Percentiles rank a stretch among this genome's conserved stretches.
Evolutionary conservation across 2,888 invertebrate species (phyloP).

Genomic region (Poecilobothrus nobilitatus): DNA sequence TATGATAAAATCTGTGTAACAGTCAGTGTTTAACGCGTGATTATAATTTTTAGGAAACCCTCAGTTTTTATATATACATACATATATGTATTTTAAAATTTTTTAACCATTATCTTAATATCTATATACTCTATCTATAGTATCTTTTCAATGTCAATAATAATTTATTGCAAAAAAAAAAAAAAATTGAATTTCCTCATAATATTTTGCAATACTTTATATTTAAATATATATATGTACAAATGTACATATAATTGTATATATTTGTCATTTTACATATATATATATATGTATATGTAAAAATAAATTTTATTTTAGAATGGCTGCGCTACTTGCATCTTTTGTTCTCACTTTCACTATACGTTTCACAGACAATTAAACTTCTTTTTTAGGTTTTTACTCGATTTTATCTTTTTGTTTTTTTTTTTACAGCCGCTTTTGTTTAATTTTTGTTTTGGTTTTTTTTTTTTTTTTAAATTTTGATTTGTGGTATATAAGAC

Average conservation of each 20-base stretch:
- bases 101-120: background rate
- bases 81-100: background rate
- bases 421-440: too few relatives aligned
- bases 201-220: background rate
- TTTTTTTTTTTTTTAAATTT: too few relatives aligned
- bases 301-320: too few relatives aligned
- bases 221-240: background rate
- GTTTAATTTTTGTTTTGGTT: too few relatives aligned
- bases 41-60: background rate
- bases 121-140: too few relatives aligned
- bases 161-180: background rate
- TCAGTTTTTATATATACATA: background rate
- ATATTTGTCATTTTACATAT: background rate
- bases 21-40: background rate
- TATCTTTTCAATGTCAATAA: constrained; percentile 1
- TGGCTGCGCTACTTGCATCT: too few relatives aligned
- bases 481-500: too few relatives aligned
- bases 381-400: too few relatives aligned
- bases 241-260: background rate
- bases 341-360: too few relatives aligned
- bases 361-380: too few relatives aligned
- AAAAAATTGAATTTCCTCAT: background rate
- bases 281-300: too few relatives aligned
- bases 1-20: constrained; percentile 1
- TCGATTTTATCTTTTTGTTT: too few relatives aligned